Conservation (phyloP, 2,797 vertebrate genomes). For the Emydoidea blandingii region DNA sequence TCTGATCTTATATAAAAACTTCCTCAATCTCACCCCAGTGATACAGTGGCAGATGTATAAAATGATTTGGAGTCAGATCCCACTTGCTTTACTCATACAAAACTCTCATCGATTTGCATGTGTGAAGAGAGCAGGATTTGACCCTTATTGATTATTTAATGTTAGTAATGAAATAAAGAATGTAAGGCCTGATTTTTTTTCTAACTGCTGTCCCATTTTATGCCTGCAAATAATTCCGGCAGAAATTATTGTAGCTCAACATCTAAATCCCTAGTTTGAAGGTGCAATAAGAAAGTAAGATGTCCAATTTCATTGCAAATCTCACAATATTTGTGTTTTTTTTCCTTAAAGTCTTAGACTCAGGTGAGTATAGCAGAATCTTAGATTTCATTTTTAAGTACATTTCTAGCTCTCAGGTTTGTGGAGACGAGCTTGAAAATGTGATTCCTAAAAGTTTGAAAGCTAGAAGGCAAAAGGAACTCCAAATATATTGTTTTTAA, state of each 20-base stretch:
- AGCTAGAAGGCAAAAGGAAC: neutral
- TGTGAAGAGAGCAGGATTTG: neutral
- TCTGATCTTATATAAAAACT: neutral
- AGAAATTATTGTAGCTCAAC: neutral
- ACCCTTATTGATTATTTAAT: neutral
- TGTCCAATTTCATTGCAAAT: neutral
- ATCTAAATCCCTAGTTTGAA: neutral
- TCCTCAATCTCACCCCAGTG: neutral
- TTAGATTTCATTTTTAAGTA: neutral
- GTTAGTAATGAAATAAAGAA: neutral
- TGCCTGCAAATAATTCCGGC: neutral
- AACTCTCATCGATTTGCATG: neutral
- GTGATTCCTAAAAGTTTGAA: neutral
- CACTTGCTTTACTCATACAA: neutral
- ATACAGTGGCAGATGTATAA: neutral
- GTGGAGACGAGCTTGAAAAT: neutral
- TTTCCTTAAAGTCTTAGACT: neutral
- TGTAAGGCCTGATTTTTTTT: neutral
- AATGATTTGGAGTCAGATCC: neutral
- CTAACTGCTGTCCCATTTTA: neutral
- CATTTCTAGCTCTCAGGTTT: neutral
- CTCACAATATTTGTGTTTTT: neutral
- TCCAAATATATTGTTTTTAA: neutral
- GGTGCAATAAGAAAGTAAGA: neutral
- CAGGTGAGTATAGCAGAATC: neutral